These are phyloP conservation scores for Notodonta ziczac DNA, from an alignment of 2,888 invertebrate genomes.

Conservation along the genomic window DNA sequence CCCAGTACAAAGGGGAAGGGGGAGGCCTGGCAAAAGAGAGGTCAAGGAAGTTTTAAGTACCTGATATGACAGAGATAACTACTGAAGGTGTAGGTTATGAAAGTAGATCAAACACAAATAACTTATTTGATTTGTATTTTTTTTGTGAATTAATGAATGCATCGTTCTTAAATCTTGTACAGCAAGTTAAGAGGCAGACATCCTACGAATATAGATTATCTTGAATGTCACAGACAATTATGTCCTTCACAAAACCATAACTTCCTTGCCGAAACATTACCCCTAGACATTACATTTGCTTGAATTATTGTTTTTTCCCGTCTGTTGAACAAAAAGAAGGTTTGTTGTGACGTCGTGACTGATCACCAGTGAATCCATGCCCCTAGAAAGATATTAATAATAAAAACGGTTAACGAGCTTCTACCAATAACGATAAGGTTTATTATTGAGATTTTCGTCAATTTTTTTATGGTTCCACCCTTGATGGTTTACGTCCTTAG, in stretches of 20 bases:
- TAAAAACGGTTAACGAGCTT: neutral
- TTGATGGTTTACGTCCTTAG: neutral
- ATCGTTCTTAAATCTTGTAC: neutral
- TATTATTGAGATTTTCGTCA: neutral
- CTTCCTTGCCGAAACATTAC: slow-evolving; percentile 1
- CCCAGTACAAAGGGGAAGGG: too few relatives aligned
- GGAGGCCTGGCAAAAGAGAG: too few relatives aligned
- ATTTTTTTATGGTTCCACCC: neutral
- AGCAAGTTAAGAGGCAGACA: neutral
- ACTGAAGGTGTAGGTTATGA: too few relatives aligned
- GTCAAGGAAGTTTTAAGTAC: too few relatives aligned
- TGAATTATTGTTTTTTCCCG: slow-evolving; percentile 2
- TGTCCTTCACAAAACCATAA: neutral
- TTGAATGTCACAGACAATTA: slow-evolving; percentile 7
- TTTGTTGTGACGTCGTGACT: neutral
- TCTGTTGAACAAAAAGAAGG: neutral
- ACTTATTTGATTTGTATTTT: too few relatives aligned
- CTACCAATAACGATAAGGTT: neutral
- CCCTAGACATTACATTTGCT: neutral
- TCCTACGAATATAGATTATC: neutral
- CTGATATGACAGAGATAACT: too few relatives aligned
- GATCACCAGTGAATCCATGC: neutral
- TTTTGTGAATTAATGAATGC: too few relatives aligned
- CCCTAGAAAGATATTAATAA: neutral
- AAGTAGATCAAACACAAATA: too few relatives aligned